phyloP scores from a whole-genome alignment of 2,888 invertebrate species.

The Lycaena phlaeas region DNA sequence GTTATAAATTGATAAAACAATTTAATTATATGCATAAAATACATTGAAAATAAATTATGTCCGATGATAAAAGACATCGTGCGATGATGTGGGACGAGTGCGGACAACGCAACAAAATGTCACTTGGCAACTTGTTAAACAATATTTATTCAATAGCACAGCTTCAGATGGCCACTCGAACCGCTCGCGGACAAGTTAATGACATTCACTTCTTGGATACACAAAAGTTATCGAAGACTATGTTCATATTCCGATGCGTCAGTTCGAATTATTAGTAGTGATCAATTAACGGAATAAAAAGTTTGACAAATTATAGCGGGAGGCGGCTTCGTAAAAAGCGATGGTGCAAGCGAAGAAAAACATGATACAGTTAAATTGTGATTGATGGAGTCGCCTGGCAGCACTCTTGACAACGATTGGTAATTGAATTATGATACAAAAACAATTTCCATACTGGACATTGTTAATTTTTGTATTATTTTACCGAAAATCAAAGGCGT shows the following conservation, averaged over 20 bases:
- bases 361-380: constrained; percentile 67
- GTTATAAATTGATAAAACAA: constrained; percentile 40
- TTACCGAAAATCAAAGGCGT: constrained; percentile 4
- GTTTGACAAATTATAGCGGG: constrained; percentile 55
- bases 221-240: constrained; percentile 37
- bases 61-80: constrained; percentile 38
- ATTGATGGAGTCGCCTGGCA: constrained; percentile 48
- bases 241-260: constrained; percentile 42
- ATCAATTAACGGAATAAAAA: constrained; percentile 60
- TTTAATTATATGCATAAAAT: constrained; percentile 63
- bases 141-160: constrained; percentile 65
- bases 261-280: constrained; percentile 8
- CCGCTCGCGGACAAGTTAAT: constrained; percentile 60
- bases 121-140: constrained; percentile 63
- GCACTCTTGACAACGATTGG: constrained; percentile 44
- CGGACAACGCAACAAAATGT: constrained; percentile 51
- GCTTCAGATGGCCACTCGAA: constrained; percentile 54
- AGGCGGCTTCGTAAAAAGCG: constrained; percentile 43
- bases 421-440: constrained; percentile 64
- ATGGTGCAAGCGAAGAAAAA: constrained; percentile 39
- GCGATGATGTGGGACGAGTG: constrained; percentile 45
- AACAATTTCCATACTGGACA: constrained; percentile 28
- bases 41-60: constrained; percentile 54
- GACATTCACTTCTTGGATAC: constrained; percentile 60
- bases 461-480: constrained; percentile 29